A percentile compares a stretch with the other conserved stretches of the same genome.
Evolutionary conservation across 2,797 vertebrate genomes (phyloP).

Genomic region (Myotis findleyi): DNA sequence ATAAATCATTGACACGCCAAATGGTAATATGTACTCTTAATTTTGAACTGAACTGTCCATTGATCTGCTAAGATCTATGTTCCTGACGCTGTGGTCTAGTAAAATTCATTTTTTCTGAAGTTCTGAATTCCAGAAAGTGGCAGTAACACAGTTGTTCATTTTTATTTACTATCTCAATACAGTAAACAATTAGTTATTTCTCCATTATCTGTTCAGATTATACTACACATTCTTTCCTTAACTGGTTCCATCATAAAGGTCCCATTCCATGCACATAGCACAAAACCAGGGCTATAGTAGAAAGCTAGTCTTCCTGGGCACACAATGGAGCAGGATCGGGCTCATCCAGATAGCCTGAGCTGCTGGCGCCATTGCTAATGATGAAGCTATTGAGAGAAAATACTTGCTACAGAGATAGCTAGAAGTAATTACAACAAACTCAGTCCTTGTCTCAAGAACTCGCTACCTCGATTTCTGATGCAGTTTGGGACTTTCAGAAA

Average conservation of each 20-base stretch:
- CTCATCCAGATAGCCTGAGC: conserved; percentile 71
- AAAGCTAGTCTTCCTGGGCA: conserved; percentile 65
- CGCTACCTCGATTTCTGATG: conserved; percentile 67
- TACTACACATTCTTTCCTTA: conserved; percentile 34
- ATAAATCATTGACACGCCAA: conserved; percentile 61
- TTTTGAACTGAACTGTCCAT: conserved; percentile 71
- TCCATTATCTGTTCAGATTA: conserved; percentile 61
- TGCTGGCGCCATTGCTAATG: conserved; percentile 54
- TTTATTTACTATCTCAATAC: conserved; percentile 40
- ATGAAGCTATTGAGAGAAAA: background rate
- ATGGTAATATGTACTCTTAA: conserved; percentile 67
- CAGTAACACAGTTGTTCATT: conserved; percentile 51
- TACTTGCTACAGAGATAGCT: background rate
- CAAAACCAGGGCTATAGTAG: conserved; percentile 65
- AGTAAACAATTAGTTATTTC: conserved; percentile 73
- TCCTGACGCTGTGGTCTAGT: conserved; percentile 29
- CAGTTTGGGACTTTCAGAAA: conserved; percentile 71
- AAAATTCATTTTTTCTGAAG: conserved; percentile 69
- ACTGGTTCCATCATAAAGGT: conserved; percentile 46
- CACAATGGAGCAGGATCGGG: conserved; percentile 65
- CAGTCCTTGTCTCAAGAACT: conserved; percentile 57
- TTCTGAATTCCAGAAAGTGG: conserved; percentile 61
- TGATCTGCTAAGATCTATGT: conserved; percentile 63
- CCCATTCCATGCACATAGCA: conserved; percentile 47
- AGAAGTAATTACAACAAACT: conserved; percentile 65